These are phyloP conservation scores for Gephyroberyx darwinii DNA, from an alignment of 2,797 vertebrate species.

Conservation along the genomic window DNA sequence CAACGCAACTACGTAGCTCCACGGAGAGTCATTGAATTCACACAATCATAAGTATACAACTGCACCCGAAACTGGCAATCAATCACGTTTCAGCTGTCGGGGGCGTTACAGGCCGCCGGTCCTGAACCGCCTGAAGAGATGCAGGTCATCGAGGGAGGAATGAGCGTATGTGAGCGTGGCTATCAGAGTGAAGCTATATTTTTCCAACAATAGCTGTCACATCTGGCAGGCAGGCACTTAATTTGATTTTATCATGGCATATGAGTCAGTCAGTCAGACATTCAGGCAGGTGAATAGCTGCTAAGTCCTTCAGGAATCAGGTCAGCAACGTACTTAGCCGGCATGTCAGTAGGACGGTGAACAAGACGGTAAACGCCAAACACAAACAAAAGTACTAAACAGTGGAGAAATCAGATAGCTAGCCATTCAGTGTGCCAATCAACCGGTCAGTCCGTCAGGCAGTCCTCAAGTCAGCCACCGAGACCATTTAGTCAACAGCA, in stretches of 20 bases:
- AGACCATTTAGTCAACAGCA: constrained; percentile 16
- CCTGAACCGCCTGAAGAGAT: constrained; percentile 30
- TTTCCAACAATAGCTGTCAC: constrained; percentile 28
- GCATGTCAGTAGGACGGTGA: neutral
- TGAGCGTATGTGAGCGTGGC: constrained; percentile 8
- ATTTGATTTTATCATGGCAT: constrained; percentile 43
- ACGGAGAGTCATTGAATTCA: constrained; percentile 43
- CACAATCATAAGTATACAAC: constrained; percentile 43
- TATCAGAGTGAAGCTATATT: constrained; percentile 22
- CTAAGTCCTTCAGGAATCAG: constrained; percentile 26
- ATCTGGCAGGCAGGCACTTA: constrained; percentile 31
- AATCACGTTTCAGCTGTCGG: constrained; percentile 48
- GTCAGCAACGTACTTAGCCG: constrained; percentile 13
- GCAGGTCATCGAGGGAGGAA: constrained; percentile 28
- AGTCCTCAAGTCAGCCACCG: constrained; percentile 26
- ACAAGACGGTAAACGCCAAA: neutral
- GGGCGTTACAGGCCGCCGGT: constrained; percentile 34
- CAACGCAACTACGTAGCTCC: constrained; percentile 42
- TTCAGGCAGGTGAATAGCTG: constrained; percentile 26
- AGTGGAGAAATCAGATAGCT: neutral
- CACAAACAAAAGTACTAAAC: neutral
- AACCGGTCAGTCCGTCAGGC: constrained; percentile 1
- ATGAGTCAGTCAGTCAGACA: constrained; percentile 29
- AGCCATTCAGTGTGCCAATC: constrained; percentile 3
- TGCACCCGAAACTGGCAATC: constrained; percentile 23